phyloP scores from a whole-genome alignment of 1,140 invertebrate genomes.

The Anastatus disparis region DNA sequence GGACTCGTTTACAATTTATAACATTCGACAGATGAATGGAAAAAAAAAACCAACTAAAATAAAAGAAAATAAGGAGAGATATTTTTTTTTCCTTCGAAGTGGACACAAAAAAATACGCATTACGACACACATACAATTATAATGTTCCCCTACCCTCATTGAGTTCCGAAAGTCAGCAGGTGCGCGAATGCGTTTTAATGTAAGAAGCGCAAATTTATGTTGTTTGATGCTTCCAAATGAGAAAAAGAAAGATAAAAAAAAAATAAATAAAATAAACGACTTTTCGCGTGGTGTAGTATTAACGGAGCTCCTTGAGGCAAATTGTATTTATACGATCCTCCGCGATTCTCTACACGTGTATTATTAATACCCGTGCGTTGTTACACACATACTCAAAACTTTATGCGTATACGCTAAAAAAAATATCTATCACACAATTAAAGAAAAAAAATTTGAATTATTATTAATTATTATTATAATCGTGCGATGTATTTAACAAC shows the following conservation, averaged over 20 bases:
- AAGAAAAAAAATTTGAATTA: conserved; percentile 13
- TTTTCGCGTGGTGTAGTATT: background rate
- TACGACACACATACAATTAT: background rate
- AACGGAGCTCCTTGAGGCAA: conserved; percentile 24
- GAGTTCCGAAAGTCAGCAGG: background rate
- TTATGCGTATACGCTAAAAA: conserved; percentile 37
- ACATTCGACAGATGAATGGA: too few species aligned
- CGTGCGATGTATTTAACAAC: conserved; percentile 35
- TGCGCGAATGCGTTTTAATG: background rate
- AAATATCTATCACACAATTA: too few species aligned
- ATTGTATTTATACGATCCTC: conserved; percentile 33
- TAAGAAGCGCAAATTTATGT: too few species aligned
- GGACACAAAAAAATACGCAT: background rate
- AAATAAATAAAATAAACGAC: background rate
- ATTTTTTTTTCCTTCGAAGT: too few species aligned
- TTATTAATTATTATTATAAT: conserved; percentile 27
- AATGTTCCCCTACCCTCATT: background rate
- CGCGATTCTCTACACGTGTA: conserved; percentile 33
- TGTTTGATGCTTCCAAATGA: too few species aligned
- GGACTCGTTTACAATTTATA: too few species aligned
- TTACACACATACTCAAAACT: conserved; percentile 14
- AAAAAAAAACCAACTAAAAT: too few species aligned
- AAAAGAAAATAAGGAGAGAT: too few species aligned
- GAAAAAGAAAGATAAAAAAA: background rate
- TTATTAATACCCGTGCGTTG: conserved; percentile 29